Evolutionary conservation across 2,888 invertebrate species (phyloP).

Genomic region (Oscheius onirici): DNA sequence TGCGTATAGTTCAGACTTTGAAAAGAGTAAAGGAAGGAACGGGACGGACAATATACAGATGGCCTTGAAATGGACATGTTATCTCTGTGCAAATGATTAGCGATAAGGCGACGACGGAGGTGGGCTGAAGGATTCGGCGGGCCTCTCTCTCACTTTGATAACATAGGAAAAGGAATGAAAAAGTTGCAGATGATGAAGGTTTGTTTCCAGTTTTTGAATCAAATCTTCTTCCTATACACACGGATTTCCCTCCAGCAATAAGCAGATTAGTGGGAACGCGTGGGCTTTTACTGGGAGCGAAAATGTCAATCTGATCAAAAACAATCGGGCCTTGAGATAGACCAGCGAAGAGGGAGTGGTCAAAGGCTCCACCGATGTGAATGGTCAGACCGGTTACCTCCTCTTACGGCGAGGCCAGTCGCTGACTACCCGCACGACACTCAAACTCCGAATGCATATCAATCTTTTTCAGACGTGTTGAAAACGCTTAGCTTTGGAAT

Average conservation of each 20-base stretch:
- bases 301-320: too few species aligned
- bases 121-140: slow-evolving; percentile 2
- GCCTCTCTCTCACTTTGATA: background rate
- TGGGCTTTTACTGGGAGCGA: too few species aligned
- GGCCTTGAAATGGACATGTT: slow-evolving; percentile 29
- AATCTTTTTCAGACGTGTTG: too few species aligned
- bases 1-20: background rate
- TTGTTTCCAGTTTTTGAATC: background rate
- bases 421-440: slow-evolving; percentile 3
- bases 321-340: too few species aligned
- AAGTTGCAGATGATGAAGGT: background rate
- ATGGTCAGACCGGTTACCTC: slow-evolving; percentile 30
- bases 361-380: background rate
- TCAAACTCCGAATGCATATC: background rate
- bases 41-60: slow-evolving; percentile 5
- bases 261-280: too few species aligned
- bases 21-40: too few species aligned
- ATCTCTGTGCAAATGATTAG: slow-evolving; percentile 21
- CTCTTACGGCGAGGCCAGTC: slow-evolving; percentile 26
- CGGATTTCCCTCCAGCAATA: too few species aligned
- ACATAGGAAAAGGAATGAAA: background rate
- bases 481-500: too few species aligned
- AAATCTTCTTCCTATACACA: background rate
- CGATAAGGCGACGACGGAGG: slow-evolving; percentile 22
- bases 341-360: background rate